phyloP scores from a whole-genome alignment of 2,888 invertebrate species.

The Drosophila diplacantha region DNA sequence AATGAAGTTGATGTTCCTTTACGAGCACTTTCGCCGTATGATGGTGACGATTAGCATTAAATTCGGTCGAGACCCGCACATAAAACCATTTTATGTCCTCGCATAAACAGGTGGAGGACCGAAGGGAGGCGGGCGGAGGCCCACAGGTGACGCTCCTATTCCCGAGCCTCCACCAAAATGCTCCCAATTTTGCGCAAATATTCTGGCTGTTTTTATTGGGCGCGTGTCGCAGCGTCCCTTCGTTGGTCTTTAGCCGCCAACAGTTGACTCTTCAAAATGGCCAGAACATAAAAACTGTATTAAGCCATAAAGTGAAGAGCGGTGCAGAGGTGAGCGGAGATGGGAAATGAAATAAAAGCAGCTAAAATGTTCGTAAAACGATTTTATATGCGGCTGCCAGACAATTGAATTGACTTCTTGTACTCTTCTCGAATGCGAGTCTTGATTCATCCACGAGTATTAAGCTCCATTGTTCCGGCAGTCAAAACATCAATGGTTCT shows the following conservation, averaged over 20 bases:
- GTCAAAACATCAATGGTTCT: slow-evolving; percentile 19
- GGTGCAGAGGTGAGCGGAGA: background rate
- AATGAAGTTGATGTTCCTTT: slow-evolving; percentile 46
- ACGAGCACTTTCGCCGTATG: slow-evolving; percentile 48
- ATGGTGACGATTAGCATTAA: slow-evolving; percentile 68
- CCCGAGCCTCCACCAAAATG: slow-evolving; percentile 16
- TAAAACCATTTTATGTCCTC: slow-evolving; percentile 63
- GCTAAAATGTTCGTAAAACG: slow-evolving; percentile 40
- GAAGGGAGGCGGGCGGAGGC: background rate
- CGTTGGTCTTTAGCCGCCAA: slow-evolving; percentile 21
- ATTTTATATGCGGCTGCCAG: slow-evolving; percentile 59
- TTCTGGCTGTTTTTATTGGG: slow-evolving; percentile 29
- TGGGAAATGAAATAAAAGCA: slow-evolving; percentile 25
- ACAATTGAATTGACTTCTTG: slow-evolving; percentile 61
- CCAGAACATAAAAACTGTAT: slow-evolving; percentile 68
- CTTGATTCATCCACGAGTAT: slow-evolving; percentile 28
- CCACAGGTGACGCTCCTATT: slow-evolving; percentile 25
- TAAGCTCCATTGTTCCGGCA: slow-evolving; percentile 34
- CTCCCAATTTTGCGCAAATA: slow-evolving; percentile 36
- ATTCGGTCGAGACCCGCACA: slow-evolving; percentile 49
- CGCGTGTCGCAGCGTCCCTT: slow-evolving; percentile 16
- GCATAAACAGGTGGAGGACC: slow-evolving; percentile 61
- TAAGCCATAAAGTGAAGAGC: slow-evolving; percentile 62
- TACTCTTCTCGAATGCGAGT: slow-evolving; percentile 25
- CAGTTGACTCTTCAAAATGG: slow-evolving; percentile 57